Evolutionary conservation across 2,113 vertebrate species (phyloP), one percentile per base, ranked within the genome.

Genomic region (Polypterus senegalus): DNA sequence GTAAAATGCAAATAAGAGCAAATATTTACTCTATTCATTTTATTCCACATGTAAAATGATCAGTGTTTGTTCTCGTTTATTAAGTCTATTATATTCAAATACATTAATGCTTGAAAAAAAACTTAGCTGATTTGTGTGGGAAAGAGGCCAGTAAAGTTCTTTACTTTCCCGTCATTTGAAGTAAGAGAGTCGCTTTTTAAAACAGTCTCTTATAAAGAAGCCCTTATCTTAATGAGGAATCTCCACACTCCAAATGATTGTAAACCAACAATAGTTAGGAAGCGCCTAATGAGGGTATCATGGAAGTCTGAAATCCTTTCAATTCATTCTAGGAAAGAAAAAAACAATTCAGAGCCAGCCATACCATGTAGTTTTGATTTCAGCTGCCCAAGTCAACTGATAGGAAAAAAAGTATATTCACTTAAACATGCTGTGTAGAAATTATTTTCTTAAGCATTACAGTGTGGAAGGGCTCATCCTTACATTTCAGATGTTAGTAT

Each of bases 151-250:
- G 74, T 77, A 79, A 71, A 63, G 51, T 75, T 70, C 67, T 63
- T 76, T 63, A 72, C 75, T 75, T 81, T 69, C 67, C 73, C 77
- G 76, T 71, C 67, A 67, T 77, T 74, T 71, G 66, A 73, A 74
- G 77, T 80, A 71, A 76, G 73, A 73, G 70, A 69, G 67, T 76
- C 81, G 81, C 81, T 79, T 78, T 72, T 73, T 27, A 27, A 67
- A 69, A 75, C 68, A 59, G 61, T 73, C 75, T 73, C 70, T 74
- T 67, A 75, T 74, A 75, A 77, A 81, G 75, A 72, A 76, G 74
- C 71, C 79, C 76, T 84, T 84, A 83, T 86, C 83, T 88, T 88
- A 88, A 88, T 85, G 84, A 88, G 85, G 80, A 85, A 84, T 82
- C 69, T 76, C 79, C 73, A 80, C 79, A 83, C 84, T 84, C 81